Conservation (phyloP, 2,113 vertebrate species). For the Dinomys branickii region DNA sequence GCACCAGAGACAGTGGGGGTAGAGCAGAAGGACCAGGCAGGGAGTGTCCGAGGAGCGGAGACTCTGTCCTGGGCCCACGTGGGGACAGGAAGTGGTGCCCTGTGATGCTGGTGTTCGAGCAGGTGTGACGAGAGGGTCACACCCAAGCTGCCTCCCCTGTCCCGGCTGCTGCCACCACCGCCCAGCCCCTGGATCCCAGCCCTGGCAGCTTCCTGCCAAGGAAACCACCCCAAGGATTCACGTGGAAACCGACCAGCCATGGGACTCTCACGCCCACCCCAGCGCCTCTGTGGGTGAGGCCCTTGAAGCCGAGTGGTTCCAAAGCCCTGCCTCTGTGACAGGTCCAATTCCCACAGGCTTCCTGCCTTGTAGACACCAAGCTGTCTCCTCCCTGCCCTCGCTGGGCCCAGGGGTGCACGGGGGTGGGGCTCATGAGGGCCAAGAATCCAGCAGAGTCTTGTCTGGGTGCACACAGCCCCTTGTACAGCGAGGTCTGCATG, state of each 20-base stretch:
- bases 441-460: not conserved
- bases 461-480: not conserved
- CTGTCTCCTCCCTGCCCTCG: not conserved
- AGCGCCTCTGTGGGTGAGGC: not conserved
- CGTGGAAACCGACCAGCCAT: not conserved
- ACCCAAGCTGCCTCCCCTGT: not conserved
- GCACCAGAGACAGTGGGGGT: too few relatives aligned
- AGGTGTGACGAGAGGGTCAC: not conserved
- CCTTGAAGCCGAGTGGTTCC: not conserved
- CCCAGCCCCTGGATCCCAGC: not conserved
- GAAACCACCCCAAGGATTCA: not conserved
- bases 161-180: not conserved
- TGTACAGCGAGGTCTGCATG: not conserved
- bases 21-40: not conserved
- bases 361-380: not conserved
- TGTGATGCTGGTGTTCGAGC: not conserved
- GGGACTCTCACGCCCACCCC: not conserved
- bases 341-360: not conserved
- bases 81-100: not conserved
- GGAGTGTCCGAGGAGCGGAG: not conserved
- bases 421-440: not conserved
- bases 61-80: not conserved
- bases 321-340: not conserved
- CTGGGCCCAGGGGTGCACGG: not conserved
- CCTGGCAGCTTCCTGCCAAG: not conserved